Base-by-base conservation (phyloP, 2,888 invertebrate genomes). In the Pharmacophagus antenor region DNA sequence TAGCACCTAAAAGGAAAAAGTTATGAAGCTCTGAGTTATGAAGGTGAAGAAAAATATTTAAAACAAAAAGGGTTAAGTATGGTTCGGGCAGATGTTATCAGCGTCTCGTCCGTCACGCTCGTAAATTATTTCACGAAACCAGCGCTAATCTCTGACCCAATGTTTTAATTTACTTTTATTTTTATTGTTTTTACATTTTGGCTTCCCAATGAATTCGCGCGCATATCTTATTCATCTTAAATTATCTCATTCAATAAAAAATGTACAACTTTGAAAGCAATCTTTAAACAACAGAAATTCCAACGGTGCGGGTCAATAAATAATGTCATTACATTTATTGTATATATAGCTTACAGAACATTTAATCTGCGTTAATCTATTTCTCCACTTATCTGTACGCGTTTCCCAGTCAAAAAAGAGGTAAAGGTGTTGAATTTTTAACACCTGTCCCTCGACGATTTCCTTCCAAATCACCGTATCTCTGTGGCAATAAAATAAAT, bases 401-500 rank as follows among this genome's bases (percentile, higher is more conserved):
- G 76, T 79, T 79, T 79, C 77, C 76, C 74, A 74, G n/a, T n/a
- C 76, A 75, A 79, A 84, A 60, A 83, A 80, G 80, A 82, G 68
- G 71, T 79, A 84, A 85, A 89, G 82, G 86, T 88, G 87, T 89
- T 84, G 80, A 82, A 85, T 84, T 89, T 80, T 88, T 89, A 84
- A 90, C 90, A 90, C 89, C 89, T 90, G 89, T 89, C 89, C 82
- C 82, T 83, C 80, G 77, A 81, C 80, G 81, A 86, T 86, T 88
- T 87, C 85, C 81, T 86, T 76, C 81, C 84, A 84, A 88, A 88
- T 86, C 85, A 82, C 84, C 84, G 85, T 89, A 89, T 89, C 89
- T 88, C 79, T 81, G 82, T 70, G 74, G 88, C 84, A 88, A 89
- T 90, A 89, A 89, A 89, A 90, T 90, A 90, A 88, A 89, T 89